These are phyloP conservation scores for Hemicordylus capensis DNA, from an alignment of 2,113 vertebrate species.

Conservation along the genomic window DNA sequence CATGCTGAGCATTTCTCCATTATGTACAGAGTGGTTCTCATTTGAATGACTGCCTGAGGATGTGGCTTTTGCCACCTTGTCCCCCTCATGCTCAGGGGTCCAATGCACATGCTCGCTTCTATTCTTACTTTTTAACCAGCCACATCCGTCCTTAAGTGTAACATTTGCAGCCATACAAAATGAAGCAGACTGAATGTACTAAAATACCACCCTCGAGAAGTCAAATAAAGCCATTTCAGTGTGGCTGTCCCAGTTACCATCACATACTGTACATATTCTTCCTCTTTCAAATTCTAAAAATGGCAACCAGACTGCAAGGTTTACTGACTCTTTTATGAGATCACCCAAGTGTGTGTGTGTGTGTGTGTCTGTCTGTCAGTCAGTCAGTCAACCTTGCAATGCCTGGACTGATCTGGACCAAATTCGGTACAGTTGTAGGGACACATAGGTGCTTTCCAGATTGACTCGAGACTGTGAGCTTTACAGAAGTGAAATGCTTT, in stretches of 20 bases:
- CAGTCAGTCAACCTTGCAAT: no score
- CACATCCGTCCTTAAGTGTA: neutral
- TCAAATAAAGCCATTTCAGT: no score
- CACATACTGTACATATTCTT: neutral
- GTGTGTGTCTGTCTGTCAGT: no score
- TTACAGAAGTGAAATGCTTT: no score
- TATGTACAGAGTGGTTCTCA: neutral
- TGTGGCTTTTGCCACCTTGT: neutral
- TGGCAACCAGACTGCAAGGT: no score
- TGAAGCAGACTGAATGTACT: neutral
- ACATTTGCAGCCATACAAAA: neutral
- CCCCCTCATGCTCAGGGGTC: neutral
- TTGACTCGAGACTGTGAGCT: no score
- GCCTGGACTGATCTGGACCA: no score
- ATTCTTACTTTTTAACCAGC: neutral
- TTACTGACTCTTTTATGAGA: no score
- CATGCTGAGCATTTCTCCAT: neutral
- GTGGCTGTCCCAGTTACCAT: neutral
- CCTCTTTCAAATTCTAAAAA: neutral
- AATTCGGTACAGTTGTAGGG: no score
- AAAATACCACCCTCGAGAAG: neutral
- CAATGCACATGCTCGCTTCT: no score
- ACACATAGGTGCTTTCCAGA: no score
- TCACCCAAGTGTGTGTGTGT: no score
- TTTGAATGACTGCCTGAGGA: neutral